Percentiles rank a stretch among this genome's conserved stretches.
These are phyloP conservation scores for Tachina grossa DNA, from an alignment of 2,888 invertebrate species.

Conservation along the genomic window DNA sequence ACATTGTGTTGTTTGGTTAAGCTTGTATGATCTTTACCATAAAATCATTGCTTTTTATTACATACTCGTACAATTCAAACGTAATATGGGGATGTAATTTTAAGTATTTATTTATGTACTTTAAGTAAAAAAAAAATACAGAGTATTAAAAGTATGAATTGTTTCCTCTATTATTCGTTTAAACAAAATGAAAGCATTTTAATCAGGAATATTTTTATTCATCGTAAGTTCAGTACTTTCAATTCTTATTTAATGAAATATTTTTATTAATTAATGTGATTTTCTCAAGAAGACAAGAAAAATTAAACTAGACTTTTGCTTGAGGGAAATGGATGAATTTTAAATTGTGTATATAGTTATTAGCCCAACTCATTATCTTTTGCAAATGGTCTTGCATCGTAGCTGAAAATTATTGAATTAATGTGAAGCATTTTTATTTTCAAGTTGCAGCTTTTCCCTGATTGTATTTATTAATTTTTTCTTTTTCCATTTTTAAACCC, in stretches of 20 bases:
- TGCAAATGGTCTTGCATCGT: too few species aligned
- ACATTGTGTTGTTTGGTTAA: constrained; percentile 44
- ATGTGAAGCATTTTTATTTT: too few species aligned
- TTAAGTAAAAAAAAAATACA: neutral
- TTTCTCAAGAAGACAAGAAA: neutral
- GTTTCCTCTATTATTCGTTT: neutral
- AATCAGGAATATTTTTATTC: too few species aligned
- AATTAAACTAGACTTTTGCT: too few species aligned
- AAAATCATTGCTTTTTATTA: constrained; percentile 70
- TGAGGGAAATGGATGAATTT: too few species aligned
- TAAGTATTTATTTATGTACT: constrained; percentile 21
- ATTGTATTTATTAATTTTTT: too few species aligned
- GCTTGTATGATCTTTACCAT: constrained; percentile 61
- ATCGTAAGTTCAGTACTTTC: neutral
- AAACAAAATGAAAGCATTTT: too few species aligned
- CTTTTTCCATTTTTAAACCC: too few species aligned
- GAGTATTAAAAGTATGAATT: neutral
- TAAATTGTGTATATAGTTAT: too few species aligned
- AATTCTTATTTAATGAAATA: neutral
- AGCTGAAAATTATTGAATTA: too few species aligned
- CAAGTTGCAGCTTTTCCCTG: too few species aligned
- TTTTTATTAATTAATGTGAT: neutral
- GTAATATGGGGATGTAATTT: constrained; percentile 3
- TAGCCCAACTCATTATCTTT: too few species aligned
- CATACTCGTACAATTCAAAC: constrained; percentile 12